These are phyloP conservation scores for Cetoscarus ocellatus DNA, from an alignment of 2,797 vertebrate genomes.

Conservation along the genomic window DNA sequence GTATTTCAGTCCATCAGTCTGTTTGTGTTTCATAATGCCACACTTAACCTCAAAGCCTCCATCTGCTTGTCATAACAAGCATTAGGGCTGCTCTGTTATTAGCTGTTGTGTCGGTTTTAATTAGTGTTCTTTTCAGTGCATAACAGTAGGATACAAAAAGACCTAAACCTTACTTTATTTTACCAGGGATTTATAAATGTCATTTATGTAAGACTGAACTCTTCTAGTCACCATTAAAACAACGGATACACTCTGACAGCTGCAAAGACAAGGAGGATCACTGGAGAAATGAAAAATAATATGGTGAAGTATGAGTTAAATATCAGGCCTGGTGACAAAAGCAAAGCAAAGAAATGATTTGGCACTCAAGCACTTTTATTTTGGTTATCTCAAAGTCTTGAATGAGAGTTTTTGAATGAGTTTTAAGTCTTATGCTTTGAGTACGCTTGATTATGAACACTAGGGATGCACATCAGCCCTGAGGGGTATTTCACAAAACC, in stretches of 20 bases:
- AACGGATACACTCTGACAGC: background rate
- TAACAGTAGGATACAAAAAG: background rate
- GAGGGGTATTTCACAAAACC: no score
- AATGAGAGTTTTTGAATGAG: no score
- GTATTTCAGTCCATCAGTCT: background rate
- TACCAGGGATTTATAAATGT: background rate
- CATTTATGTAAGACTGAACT: no score
- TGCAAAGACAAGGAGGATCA: background rate
- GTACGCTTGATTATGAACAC: no score
- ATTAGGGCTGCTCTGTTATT: background rate
- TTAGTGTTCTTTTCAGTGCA: background rate
- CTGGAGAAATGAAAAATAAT: background rate
- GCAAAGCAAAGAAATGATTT: no score
- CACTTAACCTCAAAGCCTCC: background rate
- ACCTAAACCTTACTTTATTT: background rate
- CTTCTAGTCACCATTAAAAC: constrained; percentile 13
- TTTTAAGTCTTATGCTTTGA: no score
- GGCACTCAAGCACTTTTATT: no score
- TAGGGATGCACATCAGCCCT: no score
- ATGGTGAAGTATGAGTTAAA: background rate
- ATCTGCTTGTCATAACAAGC: background rate
- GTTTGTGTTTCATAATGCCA: background rate
- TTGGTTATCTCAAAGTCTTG: no score
- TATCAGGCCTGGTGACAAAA: background rate
- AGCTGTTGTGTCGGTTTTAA: background rate